These are phyloP conservation scores for Euglossa dilemma DNA, from an alignment of 1,140 invertebrate species.

Conservation along the genomic window DNA sequence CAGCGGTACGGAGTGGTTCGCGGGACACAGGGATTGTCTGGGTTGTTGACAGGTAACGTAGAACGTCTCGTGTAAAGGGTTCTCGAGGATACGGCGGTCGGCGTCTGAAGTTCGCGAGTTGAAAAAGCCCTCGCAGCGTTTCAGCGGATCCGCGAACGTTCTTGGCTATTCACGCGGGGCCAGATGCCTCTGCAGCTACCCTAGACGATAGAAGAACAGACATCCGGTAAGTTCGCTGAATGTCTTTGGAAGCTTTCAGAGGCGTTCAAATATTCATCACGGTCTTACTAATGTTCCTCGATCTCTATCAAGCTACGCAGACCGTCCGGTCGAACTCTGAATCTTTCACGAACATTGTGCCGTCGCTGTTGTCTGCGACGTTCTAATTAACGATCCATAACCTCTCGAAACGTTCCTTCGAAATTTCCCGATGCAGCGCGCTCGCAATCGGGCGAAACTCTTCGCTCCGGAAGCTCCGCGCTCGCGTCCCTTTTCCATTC, in stretches of 20 bases:
- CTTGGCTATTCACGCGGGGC: conserved; percentile 9
- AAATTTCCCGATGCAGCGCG: too few species aligned
- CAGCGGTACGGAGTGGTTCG: too few species aligned
- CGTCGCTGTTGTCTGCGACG: background rate
- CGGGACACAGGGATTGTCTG: too few species aligned
- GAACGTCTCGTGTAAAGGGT: background rate
- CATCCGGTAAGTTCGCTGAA: background rate
- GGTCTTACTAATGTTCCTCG: conserved; percentile 17
- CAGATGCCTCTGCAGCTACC: background rate
- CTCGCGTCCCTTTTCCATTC: too few species aligned
- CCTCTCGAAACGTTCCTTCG: too few species aligned
- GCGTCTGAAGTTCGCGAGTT: background rate
- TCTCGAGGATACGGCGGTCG: background rate
- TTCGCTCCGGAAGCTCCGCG: background rate
- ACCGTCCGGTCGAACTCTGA: background rate
- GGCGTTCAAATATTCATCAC: conserved; percentile 26
- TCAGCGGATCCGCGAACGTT: background rate
- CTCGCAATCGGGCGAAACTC: too few species aligned
- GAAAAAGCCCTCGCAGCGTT: background rate
- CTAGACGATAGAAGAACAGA: background rate
- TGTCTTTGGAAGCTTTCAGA: conserved; percentile 15
- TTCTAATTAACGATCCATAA: background rate
- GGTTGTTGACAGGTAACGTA: background rate
- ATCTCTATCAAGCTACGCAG: background rate
- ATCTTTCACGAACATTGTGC: conserved; percentile 4